Evolutionary conservation across 1,140 invertebrate species (phyloP).

Genomic region (Elymnias hypermnestra): DNA sequence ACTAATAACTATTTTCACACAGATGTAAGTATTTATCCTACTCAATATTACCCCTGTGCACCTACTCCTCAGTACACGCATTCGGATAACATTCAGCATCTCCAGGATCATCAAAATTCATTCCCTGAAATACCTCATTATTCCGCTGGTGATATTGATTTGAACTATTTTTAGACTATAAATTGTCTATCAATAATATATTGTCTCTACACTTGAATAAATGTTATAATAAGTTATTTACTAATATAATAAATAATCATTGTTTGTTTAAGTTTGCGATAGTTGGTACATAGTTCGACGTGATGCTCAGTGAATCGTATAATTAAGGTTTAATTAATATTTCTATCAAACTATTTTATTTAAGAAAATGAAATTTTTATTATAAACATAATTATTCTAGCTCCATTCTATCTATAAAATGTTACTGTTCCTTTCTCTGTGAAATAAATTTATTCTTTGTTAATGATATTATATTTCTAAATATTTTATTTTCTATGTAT

Average conservation of each 20-base stretch:
- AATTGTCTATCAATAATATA: not conserved
- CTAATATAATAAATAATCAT: not conserved
- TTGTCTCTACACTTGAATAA: not conserved
- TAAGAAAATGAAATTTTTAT: not conserved
- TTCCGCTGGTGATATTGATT: constrained; percentile 23
- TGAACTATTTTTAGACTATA: constrained; percentile 24
- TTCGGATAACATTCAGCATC: constrained; percentile 5
- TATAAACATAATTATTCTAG: not conserved
- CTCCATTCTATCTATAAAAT: not conserved
- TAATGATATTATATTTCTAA: not conserved
- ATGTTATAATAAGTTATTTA: constrained; percentile 1
- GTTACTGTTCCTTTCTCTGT: not conserved
- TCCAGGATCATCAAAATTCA: constrained; percentile 15
- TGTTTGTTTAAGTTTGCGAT: not conserved
- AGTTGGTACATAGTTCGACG: not conserved
- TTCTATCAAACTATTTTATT: not conserved
- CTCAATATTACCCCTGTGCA: constrained; percentile 33
- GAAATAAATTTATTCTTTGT: not conserved
- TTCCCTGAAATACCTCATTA: constrained; percentile 18
- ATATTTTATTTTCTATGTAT: not conserved
- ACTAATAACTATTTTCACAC: constrained; percentile 17
- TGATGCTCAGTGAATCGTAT: not conserved
- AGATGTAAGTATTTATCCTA: constrained; percentile 27
- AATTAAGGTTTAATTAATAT: not conserved
- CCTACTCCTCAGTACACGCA: constrained; percentile 5